phyloP scores from a whole-genome alignment of 2,888 invertebrate species.

The Melanostoma mellinum region DNA sequence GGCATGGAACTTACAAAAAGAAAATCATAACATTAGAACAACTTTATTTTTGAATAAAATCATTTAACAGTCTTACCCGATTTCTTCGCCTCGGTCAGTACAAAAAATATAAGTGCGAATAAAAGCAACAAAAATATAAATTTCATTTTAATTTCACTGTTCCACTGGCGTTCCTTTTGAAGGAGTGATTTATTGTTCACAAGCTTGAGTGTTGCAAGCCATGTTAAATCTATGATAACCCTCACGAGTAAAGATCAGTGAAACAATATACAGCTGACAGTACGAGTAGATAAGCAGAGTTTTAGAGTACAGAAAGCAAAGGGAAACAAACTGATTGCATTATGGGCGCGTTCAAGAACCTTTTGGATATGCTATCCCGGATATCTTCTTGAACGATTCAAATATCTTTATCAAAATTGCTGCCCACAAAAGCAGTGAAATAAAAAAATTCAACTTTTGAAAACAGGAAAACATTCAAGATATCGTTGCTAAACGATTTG shows the following conservation, averaged over 20 bases:
- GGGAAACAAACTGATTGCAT: no score
- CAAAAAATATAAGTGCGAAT: not conserved
- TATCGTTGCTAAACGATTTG: no score
- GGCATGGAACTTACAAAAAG: no score
- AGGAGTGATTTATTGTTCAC: not conserved
- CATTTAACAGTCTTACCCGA: not conserved
- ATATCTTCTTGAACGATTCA: no score
- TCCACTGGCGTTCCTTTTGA: not conserved
- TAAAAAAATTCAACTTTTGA: no score
- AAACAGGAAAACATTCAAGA: no score
- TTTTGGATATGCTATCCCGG: no score
- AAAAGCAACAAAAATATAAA: slow-evolving; percentile 16
- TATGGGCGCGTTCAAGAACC: no score
- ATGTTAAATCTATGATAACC: slow-evolving; percentile 9
- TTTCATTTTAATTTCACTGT: slow-evolving; percentile 1
- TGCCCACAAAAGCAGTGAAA: no score
- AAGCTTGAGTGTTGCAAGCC: not conserved
- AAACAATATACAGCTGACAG: not conserved
- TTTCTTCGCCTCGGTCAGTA: slow-evolving; percentile 14
- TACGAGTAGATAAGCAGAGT: not conserved
- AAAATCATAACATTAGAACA: not conserved
- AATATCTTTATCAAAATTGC: no score
- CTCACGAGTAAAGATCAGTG: slow-evolving; percentile 1
- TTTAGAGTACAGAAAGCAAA: not conserved
- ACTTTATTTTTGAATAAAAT: not conserved